Conservation (phyloP, 1,140 invertebrate species). For the Portunus trituberculatus region DNA sequence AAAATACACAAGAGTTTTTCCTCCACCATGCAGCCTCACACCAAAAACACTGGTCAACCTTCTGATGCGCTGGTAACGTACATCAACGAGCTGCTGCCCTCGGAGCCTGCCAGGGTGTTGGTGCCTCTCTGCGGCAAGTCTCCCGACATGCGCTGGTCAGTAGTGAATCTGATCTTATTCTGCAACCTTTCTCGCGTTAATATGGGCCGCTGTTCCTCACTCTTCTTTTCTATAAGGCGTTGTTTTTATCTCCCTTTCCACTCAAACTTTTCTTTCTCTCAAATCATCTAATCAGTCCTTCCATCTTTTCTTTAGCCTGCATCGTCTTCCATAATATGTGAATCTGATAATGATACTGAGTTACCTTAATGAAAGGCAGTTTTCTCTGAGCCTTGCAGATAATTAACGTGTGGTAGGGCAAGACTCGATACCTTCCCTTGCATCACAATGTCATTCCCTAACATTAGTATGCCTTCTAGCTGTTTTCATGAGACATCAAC, state of each 20-base stretch:
- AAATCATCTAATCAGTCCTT: too few species aligned
- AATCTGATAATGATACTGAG: too few species aligned
- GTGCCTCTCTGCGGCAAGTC: conserved; percentile 61
- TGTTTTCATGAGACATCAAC: too few species aligned
- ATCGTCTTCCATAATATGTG: too few species aligned
- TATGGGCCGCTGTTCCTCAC: background rate
- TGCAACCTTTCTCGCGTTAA: background rate
- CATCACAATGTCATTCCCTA: too few species aligned
- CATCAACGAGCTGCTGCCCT: conserved; percentile 51
- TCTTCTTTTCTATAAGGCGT: background rate
- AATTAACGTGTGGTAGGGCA: too few species aligned
- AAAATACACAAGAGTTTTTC: background rate
- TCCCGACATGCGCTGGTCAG: conserved; percentile 57
- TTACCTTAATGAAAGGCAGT: too few species aligned
- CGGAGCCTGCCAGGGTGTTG: conserved; percentile 58
- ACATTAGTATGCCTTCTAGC: too few species aligned
- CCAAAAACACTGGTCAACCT: background rate
- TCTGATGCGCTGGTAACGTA: conserved; percentile 33
- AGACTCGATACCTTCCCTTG: too few species aligned
- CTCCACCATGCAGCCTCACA: background rate
- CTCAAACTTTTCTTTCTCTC: too few species aligned
- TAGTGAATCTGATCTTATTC: background rate
- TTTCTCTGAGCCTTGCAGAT: too few species aligned
- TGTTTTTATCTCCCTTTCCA: background rate
- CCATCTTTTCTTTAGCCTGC: too few species aligned